Evolutionary conservation across 1,140 invertebrate genomes (phyloP), one percentile per base, ranked within the genome.

Genomic region (Aphaenogaster rudis): DNA sequence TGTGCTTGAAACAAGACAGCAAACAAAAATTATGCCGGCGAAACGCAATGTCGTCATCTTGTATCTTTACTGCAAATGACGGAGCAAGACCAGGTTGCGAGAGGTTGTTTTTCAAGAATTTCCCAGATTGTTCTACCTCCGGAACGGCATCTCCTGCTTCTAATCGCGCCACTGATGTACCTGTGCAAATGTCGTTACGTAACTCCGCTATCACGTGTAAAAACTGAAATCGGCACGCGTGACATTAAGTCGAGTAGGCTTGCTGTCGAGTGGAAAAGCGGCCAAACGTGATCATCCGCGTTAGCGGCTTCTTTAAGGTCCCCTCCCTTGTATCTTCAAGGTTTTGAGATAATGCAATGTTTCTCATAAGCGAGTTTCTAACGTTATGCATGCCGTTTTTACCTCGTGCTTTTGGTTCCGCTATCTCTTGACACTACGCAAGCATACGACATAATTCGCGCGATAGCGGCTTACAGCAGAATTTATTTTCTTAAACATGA

Each of bases 131-230:
- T 48, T 48, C 66, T 61, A 57, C 15, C 39, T 57, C 28, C n/a
- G 9, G 36, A 54, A 52, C 54, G 64, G 67, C 64, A 54, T 63
- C 78, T 52, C 15, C n/a, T 61, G 36, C 8, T 59, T 82, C 74
- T 82, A 33, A 78, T 57, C 66, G 79, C 77, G 48, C 28, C 78
- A 79, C 76, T 86, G 85, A 85, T 87, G 59, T 61, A 66, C 61
- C 64, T 86, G 15, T 61, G 11, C 48, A 69, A 69, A 69, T 57
- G 13, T 48, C 28, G 33, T 84, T 76, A 74, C 28, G 45, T 84
- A 63, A 84, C 42, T 15, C 28, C 48, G 7, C 15, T 48, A 21
- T 84, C 42, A 71, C 45, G 45, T 50, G 45, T 63, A 84, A 76
- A 50, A 74, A 4, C 50, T 61, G 63, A 74, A 84, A 84, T 39